Base-by-base conservation (phyloP, 2,888 invertebrate species). In the Acanthopleura granulata region DNA sequence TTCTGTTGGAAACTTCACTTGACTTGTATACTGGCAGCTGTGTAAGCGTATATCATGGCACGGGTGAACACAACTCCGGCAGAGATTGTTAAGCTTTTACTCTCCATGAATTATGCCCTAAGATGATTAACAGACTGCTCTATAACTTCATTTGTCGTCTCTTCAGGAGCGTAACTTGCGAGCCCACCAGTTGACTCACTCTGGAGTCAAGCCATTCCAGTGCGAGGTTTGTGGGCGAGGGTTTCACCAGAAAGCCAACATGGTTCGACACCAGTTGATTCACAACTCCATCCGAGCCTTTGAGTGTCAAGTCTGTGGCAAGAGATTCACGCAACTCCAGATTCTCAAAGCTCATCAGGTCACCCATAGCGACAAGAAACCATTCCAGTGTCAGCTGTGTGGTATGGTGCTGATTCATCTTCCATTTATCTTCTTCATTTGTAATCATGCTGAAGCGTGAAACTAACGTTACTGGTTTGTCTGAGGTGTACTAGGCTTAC, bases 241-340 rank as follows among this genome's bases (percentile, higher is more conserved):
- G 0, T 91, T 91, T 82, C 90, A 91, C 77, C 88, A 91, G 80
- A 89, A 90, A 77, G 91, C 90, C 62, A 91, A 91, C 83, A 87
- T 91, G 84, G 85, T 87, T 79, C 85, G 91, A 6, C 91, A 91
- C 81, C 83, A 86, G 77, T 83, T 90, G 70, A 89, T 91, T 49
- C 91, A 91, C 81, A 86, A 87, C 74, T 82, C 86, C 0, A 85
- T 87, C 62, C 83, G 89, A 16, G 82, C 86, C 16, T 91, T 85
- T 78, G 85, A 85, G 30, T 91, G 91, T 80, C 85, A 90, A 6
- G 81, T 85, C 6, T 91, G 91, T 80, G 85, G 83, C n/a, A 89
- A 90, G 76, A 85, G 84, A 29, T 91, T 91, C 82, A 88, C 90
- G 1, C 90, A 91, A 79, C 89, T 89, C 15, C 90, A 91, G 81